These are phyloP conservation scores for Pocillopora damicornis DNA, from an alignment of 64 coral and sea anemone genomes.

Conservation along the genomic window DNA sequence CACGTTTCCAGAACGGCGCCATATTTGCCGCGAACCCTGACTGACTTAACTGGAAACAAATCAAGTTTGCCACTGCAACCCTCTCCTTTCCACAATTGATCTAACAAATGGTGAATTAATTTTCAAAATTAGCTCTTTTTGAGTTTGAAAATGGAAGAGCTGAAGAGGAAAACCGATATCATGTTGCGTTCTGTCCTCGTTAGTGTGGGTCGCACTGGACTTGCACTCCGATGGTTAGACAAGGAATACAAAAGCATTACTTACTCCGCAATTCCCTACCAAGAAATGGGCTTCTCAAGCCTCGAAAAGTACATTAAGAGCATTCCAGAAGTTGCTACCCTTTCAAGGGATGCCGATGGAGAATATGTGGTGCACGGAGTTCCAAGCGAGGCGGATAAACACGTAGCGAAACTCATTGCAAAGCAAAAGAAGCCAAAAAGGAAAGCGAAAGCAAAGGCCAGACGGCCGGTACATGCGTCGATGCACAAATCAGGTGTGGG, in stretches of 20 bases:
- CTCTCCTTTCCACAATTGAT: not conserved
- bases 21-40: not conserved
- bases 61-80: not conserved
- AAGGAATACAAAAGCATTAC: constrained; percentile 71
- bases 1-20: constrained; percentile 8
- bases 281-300: constrained; percentile 63
- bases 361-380: constrained; percentile 79
- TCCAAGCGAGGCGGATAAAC: constrained; percentile 75
- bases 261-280: constrained; percentile 58
- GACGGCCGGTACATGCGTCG: constrained; percentile 12
- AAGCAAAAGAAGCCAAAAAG: constrained; percentile 91
- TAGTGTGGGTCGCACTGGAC: constrained; percentile 68
- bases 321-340: constrained; percentile 70
- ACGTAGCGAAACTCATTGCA: constrained; percentile 86
- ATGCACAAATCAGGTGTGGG: not conserved
- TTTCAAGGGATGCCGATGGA: constrained; percentile 60
- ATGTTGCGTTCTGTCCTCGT: constrained; percentile 91
- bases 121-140: not conserved
- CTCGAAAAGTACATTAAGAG: constrained; percentile 71
- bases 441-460: constrained; percentile 33
- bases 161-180: constrained; percentile 78
- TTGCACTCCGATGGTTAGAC: constrained; percentile 51
- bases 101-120: not conserved
- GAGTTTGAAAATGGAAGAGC: constrained; percentile 65
- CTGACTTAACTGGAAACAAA: not conserved